Base-by-base conservation (phyloP, 2,113 vertebrate genomes). In the Neolamprologus caudopunctatus region DNA sequence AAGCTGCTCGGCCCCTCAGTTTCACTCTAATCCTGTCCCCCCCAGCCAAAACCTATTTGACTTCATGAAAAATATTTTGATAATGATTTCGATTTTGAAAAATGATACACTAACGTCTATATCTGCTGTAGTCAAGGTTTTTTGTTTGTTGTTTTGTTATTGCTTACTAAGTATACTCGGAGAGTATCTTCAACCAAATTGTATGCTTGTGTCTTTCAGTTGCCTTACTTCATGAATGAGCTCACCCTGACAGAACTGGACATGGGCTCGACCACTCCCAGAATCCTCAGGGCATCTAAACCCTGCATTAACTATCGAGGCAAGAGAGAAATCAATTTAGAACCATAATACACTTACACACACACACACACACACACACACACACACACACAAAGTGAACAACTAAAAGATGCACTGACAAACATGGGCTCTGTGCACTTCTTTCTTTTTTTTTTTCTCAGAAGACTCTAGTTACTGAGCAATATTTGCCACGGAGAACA, bases 211-310 rank as follows among this genome's bases (percentile, higher is more conserved):
- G 16, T 93, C 61, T 94, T 89, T 37, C 88, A 99, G 99, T 94
- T 99, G 90, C 99, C 99, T 2, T 99, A 99, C 95, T 99, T 99
- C 93, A 99, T 99, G 99, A 99, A 99, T 82, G 99, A 99, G 90
- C 95, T 99, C 71, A 98, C 98, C 7, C 95, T 99, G 86, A 99
- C 98, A 8, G 99, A 99, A 91, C 97, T 99, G 87, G 99, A 99
- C 95, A 99, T 99, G 99, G 99, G 99, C 61, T 96, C 97, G 81
- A 97, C 97, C 87, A 97, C 99, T 94, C 98, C 98, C 89, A 98
- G 97, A 95, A 98, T 99, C 92, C 97, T 98, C 35, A 95, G 96
- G 85, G 97, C 98, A 89, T 99, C 97, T 92, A 97, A 97, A 90
- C 98, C 98, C 80, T 97, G 96, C 17, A 75, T 99, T 83, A 97